Evolutionary conservation across 2,113 vertebrate genomes (phyloP), one percentile per base, ranked within the genome.

Genomic region (Aphelocoma coerulescens): DNA sequence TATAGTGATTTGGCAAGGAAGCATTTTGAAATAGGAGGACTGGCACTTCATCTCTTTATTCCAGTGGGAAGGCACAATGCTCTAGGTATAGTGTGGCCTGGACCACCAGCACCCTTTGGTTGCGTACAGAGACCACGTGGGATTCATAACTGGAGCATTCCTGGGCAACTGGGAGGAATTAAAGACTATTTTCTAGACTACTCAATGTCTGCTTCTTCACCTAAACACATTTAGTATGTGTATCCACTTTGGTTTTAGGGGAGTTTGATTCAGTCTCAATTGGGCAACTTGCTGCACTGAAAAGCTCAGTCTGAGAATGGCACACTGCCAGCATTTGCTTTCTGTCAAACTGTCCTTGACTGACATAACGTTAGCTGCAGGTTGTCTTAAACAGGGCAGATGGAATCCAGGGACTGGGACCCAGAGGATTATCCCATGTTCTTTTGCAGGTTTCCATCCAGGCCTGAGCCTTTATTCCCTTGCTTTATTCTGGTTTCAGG

Each of bases 401-500:
- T 85, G 26, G 35, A 91, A 94, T 63, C 54, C 8, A 13, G 39
- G 88, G 73, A 22, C 51, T 61, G 59, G 37, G 33, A 85, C 63
- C 81, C 52, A 46, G 33, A 57, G 32, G 85, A 78, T 91, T 91
- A 72, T 81, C 58, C 73, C 9, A 0, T 65, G 43, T 74, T 76
- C 80, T 90, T 84, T 58, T 46, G 57, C 41, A 62, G 46, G n/a
- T 94, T 95, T 92, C 73, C 41, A 66, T 75, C 23, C n/a, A 24
- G 49, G 49, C 65, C 63, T 48, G 4, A 59, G 84, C 27, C 73
- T 91, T 26, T 72, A 83, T 91, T 95, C 41, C 54, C 28, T 39
- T n/a, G 73, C 72, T 95, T 94, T 94, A 79, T 79, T 95, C 92
- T 82, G 55, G 35, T 96, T 93, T 93, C 55, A 57, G 76, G 74